Evolutionary conservation across 1,140 invertebrate genomes (phyloP).

Genomic region (Notospermus geniculatus): DNA sequence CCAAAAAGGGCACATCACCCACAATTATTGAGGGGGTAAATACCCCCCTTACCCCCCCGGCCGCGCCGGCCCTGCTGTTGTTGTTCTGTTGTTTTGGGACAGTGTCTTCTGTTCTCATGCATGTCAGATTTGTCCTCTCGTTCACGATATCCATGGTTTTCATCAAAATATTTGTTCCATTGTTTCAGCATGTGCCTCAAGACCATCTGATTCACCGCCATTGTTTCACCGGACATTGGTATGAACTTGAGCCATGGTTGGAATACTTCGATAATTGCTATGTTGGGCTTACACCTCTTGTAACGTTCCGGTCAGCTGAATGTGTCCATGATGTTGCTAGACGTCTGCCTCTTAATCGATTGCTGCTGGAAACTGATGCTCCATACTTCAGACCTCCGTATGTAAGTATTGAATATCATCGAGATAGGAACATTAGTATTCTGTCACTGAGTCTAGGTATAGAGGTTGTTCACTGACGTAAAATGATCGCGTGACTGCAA

Average conservation of each 20-base stretch:
- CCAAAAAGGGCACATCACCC: too few species aligned
- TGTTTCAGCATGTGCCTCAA: constrained; percentile 46
- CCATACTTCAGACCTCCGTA: constrained; percentile 58
- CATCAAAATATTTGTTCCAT: constrained; percentile 7
- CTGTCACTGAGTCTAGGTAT: too few species aligned
- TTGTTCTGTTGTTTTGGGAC: not conserved
- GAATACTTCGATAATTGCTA: constrained; percentile 53
- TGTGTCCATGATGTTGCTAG: constrained; percentile 47
- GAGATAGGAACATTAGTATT: too few species aligned
- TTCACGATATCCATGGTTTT: not conserved
- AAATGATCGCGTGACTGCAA: too few species aligned
- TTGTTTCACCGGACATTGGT: constrained; percentile 56
- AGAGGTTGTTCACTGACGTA: too few species aligned
- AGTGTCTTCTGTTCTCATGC: not conserved
- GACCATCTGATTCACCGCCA: constrained; percentile 58
- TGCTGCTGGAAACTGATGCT: constrained; percentile 59
- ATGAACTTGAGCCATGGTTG: constrained; percentile 51
- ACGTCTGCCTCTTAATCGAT: constrained; percentile 51
- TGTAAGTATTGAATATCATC: constrained; percentile 22
- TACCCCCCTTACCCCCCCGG: too few species aligned
- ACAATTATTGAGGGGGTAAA: too few species aligned
- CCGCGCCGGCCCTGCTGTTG: not conserved
- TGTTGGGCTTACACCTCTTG: constrained; percentile 57
- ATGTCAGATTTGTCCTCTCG: not conserved
- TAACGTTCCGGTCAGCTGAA: constrained; percentile 49